Evolutionary conservation across 2,888 invertebrate genomes (phyloP).

Genomic region (Noctua pronuba): DNA sequence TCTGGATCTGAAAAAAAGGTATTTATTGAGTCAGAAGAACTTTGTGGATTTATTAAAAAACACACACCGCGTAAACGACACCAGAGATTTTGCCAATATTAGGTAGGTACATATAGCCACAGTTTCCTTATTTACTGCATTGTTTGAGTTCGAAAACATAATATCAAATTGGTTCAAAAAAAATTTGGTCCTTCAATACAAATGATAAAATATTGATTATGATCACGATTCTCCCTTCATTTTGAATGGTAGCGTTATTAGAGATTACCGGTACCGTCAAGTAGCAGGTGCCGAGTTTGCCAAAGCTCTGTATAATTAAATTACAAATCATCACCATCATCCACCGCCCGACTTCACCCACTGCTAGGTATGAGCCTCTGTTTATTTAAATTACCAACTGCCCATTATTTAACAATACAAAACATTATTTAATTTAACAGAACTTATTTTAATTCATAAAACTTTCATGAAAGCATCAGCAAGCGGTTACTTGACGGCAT

Average conservation of each 20-base stretch:
- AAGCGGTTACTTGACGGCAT: neutral
- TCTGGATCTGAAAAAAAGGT: constrained; percentile 62
- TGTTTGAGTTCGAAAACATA: neutral
- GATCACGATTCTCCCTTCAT: too few relatives aligned
- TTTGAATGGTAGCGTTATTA: neutral
- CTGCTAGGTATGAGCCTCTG: too few relatives aligned
- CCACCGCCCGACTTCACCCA: too few relatives aligned
- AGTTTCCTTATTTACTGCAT: constrained; percentile 9
- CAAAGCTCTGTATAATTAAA: neutral
- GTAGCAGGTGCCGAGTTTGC: neutral
- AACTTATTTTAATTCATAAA: constrained; percentile 2
- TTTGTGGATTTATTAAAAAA: neutral
- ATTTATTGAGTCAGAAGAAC: constrained; percentile 3
- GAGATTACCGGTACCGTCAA: neutral
- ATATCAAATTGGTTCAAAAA: neutral
- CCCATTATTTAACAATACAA: too few relatives aligned
- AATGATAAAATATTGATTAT: neutral
- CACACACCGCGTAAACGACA: constrained; percentile 28
- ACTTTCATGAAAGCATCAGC: neutral
- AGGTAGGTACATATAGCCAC: neutral
- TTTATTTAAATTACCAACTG: neutral
- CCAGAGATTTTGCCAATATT: constrained; percentile 39
- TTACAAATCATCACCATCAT: too few relatives aligned
- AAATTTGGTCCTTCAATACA: neutral
- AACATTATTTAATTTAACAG: too few relatives aligned